Evolutionary conservation across 2,888 invertebrate species (phyloP).

Genomic region (Pachydiplax longipennis): DNA sequence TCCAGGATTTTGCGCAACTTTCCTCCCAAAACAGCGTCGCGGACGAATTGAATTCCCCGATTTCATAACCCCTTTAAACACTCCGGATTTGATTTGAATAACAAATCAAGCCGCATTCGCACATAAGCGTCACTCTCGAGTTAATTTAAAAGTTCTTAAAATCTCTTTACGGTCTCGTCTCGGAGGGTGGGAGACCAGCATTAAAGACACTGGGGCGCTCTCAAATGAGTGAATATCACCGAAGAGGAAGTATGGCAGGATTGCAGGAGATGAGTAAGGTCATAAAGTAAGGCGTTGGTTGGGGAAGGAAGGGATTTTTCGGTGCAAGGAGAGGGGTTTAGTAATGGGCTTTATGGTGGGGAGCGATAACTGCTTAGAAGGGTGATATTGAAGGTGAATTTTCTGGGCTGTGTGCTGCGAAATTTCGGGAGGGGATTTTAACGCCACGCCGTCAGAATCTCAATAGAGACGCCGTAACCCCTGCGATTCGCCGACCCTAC

Average conservation of each 20-base stretch:
- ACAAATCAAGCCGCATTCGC: background rate
- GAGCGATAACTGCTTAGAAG: background rate
- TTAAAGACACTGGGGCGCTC: background rate
- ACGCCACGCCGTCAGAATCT: conserved; percentile 6
- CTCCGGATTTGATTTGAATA: background rate
- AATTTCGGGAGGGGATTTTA: background rate
- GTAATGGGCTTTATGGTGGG: conserved; percentile 14
- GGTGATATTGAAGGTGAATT: conserved; percentile 35
- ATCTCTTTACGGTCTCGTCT: background rate
- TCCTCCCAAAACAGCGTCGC: too few species aligned
- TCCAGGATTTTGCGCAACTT: too few species aligned
- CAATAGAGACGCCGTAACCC: background rate
- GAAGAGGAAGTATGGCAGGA: background rate
- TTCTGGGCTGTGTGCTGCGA: conserved; percentile 38
- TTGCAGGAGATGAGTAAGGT: background rate
- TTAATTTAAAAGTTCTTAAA: background rate
- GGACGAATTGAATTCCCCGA: background rate
- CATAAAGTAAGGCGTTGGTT: background rate
- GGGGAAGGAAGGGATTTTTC: background rate
- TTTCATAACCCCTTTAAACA: background rate
- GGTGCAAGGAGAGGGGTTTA: background rate
- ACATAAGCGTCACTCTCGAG: background rate
- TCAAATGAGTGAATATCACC: background rate
- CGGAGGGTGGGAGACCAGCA: background rate
- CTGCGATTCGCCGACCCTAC: too few species aligned